Conservation (phyloP, 2,797 vertebrate species). For the Hylomyscus alleni region DNA sequence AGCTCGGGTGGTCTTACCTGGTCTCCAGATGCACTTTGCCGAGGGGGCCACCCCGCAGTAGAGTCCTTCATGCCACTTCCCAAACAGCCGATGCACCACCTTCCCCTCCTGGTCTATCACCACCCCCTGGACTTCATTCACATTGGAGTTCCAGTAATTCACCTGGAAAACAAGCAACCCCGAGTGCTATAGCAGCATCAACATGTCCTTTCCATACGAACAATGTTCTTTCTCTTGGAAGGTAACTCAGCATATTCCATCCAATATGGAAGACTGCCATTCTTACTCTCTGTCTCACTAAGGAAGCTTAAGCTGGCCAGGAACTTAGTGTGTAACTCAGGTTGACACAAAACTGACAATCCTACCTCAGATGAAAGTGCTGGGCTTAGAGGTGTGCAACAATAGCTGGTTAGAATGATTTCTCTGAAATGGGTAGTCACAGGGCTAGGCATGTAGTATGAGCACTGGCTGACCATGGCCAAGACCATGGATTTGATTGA, state of each 20-base stretch:
- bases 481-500: not conserved
- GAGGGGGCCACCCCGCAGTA: constrained; percentile 97
- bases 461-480: not conserved
- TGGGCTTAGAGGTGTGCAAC: not conserved
- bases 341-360: not conserved
- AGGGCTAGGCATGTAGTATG: not conserved
- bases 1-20: constrained; percentile 89
- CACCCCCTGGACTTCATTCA: constrained; percentile 98
- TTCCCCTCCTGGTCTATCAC: constrained; percentile 99
- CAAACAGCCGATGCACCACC: constrained; percentile 97
- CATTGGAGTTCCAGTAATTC: constrained; percentile 99
- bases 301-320: not conserved
- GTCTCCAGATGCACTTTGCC: constrained; percentile 99
- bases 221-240: not conserved
- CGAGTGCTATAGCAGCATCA: not conserved
- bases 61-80: constrained; percentile 99
- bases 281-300: not conserved
- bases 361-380: not conserved
- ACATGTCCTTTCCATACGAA: not conserved
- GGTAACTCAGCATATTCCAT: not conserved
- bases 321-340: not conserved
- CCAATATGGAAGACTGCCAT: not conserved
- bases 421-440: not conserved
- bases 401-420: not conserved
- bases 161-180: constrained; percentile 90